Evolutionary conservation across 30 jellyfish, hydroid and myxozoan genomes (phyloP).

Genomic region (Aurelia coerulea): DNA sequence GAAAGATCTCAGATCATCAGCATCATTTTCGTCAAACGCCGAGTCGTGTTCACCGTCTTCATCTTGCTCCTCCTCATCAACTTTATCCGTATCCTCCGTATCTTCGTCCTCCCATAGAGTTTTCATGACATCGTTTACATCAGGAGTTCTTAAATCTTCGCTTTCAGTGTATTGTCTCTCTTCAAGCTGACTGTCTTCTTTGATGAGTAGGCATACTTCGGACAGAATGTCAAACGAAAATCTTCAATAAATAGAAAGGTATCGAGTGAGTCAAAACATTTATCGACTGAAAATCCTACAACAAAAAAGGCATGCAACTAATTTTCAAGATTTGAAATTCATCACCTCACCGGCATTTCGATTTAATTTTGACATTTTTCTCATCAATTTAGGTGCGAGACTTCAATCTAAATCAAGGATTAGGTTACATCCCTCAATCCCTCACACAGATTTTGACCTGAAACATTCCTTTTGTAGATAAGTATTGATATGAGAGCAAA

Average conservation of each 20-base stretch:
- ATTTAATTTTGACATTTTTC: too few species aligned
- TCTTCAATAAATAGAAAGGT: background rate
- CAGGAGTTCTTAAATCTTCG: background rate
- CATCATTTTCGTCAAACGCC: conserved; percentile 58
- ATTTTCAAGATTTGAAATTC: too few species aligned
- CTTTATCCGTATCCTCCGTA: background rate
- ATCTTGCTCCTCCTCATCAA: background rate
- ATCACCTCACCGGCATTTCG: too few species aligned
- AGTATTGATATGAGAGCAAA: too few species aligned
- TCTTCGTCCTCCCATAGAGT: conserved; percentile 12
- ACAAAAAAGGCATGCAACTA: too few species aligned
- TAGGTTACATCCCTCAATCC: too few species aligned
- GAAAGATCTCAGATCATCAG: conserved; percentile 43
- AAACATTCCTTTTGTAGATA: too few species aligned
- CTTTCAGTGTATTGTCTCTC: background rate
- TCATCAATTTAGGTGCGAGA: too few species aligned
- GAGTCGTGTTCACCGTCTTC: conserved; percentile 13
- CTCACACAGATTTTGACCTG: too few species aligned
- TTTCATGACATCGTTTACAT: background rate
- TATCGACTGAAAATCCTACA: too few species aligned
- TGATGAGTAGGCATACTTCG: background rate
- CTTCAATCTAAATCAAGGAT: too few species aligned
- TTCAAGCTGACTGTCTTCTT: background rate
- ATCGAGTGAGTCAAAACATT: too few species aligned
- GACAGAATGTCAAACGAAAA: conserved; percentile 6